Evolutionary conservation across 2,888 invertebrate genomes (phyloP), one percentile per base, ranked within the genome.

Genomic region (Aphidius colemani): DNA sequence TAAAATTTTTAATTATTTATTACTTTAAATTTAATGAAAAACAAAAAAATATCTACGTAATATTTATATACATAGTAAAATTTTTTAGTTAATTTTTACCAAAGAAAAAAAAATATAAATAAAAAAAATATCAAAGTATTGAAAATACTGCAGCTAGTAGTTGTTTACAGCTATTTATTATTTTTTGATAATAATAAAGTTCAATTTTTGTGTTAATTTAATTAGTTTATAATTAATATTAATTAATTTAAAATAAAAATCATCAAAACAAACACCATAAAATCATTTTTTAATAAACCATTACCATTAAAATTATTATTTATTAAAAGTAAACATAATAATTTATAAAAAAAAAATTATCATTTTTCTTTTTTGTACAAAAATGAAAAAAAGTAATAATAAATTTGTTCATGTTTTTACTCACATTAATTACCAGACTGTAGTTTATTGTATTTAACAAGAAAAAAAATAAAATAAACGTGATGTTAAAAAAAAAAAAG

Each of bases 1-100:
- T 51, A 50, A 40, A 45, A 58, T 45, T 44, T 46, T 67, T 65
- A 46, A 49, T 64, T 56, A 58, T 56, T 65, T 63, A 50, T 61
- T 63, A 57, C 49, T 61, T 64, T 13, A 41, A 50, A 50, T 49
- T 55, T 66, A 48, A 56, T 46, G 46, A n/a, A 46, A 46, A 45
- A 10, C 2, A 45, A 45, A 45, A 18, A 30, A 30, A 30, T 30
- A 30, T 30, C 30, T 30, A 30, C 30, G 30, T 30, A 30, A 30
- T 30, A 30, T 18, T 18, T 30, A 30, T 30, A 30, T 5, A 30
- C 0, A 30, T 30, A 30, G 30, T 30, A 30, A 30, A 50, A n/a
- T 63, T 18, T 61, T 40, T 7, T 62, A 59, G 53, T 61, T 61
- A 30, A 30, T 30, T 30, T 30, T 30, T 30, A 30, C 30, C 30